A percentile compares a stretch with the other conserved stretches of the same genome.
phyloP scores from a whole-genome alignment of 2,113 vertebrate genomes.

The Hypocryptadius cinnamomeus region DNA sequence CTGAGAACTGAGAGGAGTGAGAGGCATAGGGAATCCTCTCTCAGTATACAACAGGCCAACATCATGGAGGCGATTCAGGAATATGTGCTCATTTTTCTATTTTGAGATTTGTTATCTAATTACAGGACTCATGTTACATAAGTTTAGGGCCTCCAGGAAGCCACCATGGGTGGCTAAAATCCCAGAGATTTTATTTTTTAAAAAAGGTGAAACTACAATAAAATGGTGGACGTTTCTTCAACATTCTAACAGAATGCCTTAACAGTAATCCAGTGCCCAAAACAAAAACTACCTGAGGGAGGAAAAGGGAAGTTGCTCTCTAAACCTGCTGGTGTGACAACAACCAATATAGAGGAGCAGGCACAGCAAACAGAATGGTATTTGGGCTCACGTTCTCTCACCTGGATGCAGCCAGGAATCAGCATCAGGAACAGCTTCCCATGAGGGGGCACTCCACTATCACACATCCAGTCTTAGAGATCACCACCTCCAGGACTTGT shows the following conservation, averaged over 20 bases:
- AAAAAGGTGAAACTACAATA: neutral
- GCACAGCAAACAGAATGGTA: neutral
- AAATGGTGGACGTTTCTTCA: neutral
- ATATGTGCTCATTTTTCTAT: neutral
- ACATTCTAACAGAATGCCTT: neutral
- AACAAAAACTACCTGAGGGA: neutral
- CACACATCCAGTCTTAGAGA: neutral
- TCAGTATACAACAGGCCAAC: neutral
- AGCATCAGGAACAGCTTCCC: neutral
- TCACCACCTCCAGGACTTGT: neutral
- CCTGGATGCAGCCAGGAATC: neutral
- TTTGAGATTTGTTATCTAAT: neutral
- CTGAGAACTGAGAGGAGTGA: neutral
- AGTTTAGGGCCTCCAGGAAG: neutral
- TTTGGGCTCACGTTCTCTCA: neutral
- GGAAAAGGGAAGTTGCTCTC: neutral
- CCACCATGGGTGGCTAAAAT: neutral
- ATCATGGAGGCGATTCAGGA: neutral
- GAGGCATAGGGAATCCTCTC: neutral
- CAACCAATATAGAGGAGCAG: rapidly evolving
- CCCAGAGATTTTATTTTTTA: neutral
- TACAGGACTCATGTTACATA: neutral
- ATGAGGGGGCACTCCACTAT: neutral
- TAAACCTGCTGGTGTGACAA: neutral
- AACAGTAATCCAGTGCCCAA: neutral